Conservation (phyloP, 1,140 invertebrate genomes). For the Bombus haemorrhoidalis region DNA sequence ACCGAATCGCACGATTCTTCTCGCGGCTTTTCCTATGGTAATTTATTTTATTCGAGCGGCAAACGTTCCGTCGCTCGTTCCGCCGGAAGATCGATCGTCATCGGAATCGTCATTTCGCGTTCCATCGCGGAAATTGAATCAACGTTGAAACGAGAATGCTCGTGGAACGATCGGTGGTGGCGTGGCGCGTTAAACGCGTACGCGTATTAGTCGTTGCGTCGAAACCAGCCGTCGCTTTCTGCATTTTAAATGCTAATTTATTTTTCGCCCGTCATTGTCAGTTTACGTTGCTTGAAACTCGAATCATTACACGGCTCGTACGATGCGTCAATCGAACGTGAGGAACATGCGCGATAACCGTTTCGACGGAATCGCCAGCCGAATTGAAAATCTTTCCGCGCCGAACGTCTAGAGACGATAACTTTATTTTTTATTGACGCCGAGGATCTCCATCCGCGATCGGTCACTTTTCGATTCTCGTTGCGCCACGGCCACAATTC, state of each 20-base stretch:
- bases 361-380: background rate
- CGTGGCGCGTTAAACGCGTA: no score
- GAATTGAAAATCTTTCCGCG: background rate
- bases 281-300: background rate
- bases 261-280: conserved; percentile 1
- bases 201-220: background rate
- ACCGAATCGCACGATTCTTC: background rate
- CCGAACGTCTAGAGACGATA: background rate
- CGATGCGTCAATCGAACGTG: conserved; percentile 7
- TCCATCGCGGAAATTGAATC: conserved; percentile 11
- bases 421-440: background rate
- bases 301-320: conserved; percentile 1
- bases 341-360: background rate
- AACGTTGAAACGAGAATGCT: background rate
- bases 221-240: background rate
- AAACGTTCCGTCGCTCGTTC: background rate
- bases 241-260: conserved; percentile 9
- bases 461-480: conserved; percentile 2
- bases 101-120: background rate
- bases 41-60: conserved; percentile 21
- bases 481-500: background rate
- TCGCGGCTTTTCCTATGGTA: background rate
- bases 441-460: background rate
- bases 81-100: conserved; percentile 15
- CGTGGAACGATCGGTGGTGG: background rate